These are phyloP conservation scores for Saccostrea echinata DNA, from an alignment of 1,140 invertebrate species.

Conservation along the genomic window DNA sequence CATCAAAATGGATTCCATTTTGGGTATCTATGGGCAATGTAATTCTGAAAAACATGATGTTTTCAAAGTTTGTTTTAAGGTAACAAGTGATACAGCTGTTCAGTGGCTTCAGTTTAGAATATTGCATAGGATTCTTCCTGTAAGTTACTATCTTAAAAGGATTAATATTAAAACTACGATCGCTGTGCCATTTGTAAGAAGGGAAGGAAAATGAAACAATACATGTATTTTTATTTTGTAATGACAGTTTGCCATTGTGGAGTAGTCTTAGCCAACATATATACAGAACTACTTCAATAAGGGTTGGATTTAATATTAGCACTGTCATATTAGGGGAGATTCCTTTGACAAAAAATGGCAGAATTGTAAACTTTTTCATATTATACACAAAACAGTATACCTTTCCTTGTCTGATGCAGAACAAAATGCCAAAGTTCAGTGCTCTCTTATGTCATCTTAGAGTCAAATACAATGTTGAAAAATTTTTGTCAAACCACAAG, in stretches of 20 bases:
- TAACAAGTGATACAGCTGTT: neutral
- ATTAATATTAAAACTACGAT: neutral
- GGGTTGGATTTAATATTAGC: neutral
- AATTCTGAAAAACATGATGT: neutral
- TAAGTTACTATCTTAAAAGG: neutral
- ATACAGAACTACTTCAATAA: neutral
- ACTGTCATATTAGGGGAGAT: conserved; percentile 9
- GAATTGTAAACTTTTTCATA: neutral
- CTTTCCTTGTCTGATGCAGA: neutral
- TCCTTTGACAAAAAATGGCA: neutral
- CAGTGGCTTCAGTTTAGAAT: conserved; percentile 34
- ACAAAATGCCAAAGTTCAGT: neutral
- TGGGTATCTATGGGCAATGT: neutral
- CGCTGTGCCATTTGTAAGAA: neutral
- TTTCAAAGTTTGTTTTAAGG: conserved; percentile 10
- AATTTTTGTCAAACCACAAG: too few relatives aligned
- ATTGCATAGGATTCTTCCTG: conserved; percentile 33
- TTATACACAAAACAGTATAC: neutral
- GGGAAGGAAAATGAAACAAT: neutral
- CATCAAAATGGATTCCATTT: neutral
- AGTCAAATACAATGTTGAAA: neutral
- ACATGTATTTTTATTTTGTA: conserved; percentile 23
- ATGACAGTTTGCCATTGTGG: neutral
- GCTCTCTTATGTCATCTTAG: neutral
- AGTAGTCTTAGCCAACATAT: neutral